These are phyloP conservation scores for Aulostomus chinensis DNA, from an alignment of 2,797 vertebrate species.

Conservation along the genomic window DNA sequence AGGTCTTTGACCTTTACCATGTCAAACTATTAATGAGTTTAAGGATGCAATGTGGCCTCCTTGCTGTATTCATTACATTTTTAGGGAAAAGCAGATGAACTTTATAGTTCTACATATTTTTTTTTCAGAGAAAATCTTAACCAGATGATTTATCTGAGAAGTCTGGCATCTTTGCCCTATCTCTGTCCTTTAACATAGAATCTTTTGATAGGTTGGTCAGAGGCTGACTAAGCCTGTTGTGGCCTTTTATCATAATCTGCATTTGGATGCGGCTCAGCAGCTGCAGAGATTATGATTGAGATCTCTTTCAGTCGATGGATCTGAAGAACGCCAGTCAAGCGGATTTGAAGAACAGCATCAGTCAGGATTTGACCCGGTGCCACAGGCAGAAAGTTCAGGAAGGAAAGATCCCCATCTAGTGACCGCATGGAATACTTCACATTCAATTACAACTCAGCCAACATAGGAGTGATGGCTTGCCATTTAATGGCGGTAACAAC, in stretches of 20 bases:
- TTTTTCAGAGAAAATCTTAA: too few relatives aligned
- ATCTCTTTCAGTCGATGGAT: too few relatives aligned
- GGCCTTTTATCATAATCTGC: conserved; percentile 34
- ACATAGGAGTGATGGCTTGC: neutral
- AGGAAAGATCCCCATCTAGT: conserved; percentile 76
- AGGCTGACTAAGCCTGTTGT: conserved; percentile 15
- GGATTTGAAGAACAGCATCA: conserved; percentile 29
- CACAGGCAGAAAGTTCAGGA: conserved; percentile 38
- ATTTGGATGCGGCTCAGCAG: conserved; percentile 25
- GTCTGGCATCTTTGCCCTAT: too few relatives aligned
- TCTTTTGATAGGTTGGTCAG: conserved; percentile 19
- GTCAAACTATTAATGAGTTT: conserved; percentile 43
- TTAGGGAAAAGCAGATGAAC: too few relatives aligned
- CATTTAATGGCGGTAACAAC: conserved; percentile 7
- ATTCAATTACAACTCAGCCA: conserved; percentile 3
- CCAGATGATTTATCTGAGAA: too few relatives aligned
- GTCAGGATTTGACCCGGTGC: conserved; percentile 38
- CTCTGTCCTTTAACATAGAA: neutral
- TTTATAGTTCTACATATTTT: too few relatives aligned
- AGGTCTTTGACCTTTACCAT: conserved; percentile 55
- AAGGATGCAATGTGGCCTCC: neutral
- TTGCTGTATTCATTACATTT: too few relatives aligned
- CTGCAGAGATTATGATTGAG: conserved; percentile 37
- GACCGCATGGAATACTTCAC: conserved; percentile 32
- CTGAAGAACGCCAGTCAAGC: too few relatives aligned